phyloP scores from a whole-genome alignment of 2,888 invertebrate genomes.

The Abrostola triplasia region DNA sequence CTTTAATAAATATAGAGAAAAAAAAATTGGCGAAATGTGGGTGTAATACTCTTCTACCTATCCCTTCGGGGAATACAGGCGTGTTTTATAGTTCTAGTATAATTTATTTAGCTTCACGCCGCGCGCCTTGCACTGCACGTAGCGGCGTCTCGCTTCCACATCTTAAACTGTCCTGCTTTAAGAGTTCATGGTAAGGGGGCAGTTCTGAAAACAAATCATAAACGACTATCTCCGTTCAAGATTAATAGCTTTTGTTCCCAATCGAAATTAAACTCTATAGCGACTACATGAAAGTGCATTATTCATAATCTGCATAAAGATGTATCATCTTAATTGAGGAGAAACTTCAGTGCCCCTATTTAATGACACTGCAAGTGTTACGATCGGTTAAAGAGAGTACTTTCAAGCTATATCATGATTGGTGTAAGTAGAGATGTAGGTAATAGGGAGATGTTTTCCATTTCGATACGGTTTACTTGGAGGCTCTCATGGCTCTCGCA shows the following conservation, averaged over 20 bases:
- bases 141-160: too few species aligned
- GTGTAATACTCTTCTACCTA: too few species aligned
- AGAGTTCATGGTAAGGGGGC: too few species aligned
- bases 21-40: too few species aligned
- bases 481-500: too few species aligned
- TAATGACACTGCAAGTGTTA: conserved; percentile 44
- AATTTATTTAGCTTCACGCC: too few species aligned
- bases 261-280: fast-evolving
- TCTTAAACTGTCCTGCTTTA: too few species aligned
- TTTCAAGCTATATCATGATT: conserved; percentile 15
- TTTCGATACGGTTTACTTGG: neutral
- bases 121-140: too few species aligned
- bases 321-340: conserved; percentile 22
- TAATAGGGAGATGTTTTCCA: neutral
- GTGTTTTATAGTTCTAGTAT: too few species aligned
- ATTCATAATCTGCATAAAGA: conserved; percentile 4
- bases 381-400: conserved; percentile 32
- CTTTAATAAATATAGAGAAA: too few species aligned
- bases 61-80: too few species aligned
- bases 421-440: conserved; percentile 8
- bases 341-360: conserved; percentile 57
- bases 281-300: neutral
- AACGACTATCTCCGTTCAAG: neutral
- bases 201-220: neutral
- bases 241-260: neutral